Conservation (phyloP, 2,797 vertebrate species). For the Melanotaenia maccullochi region DNA sequence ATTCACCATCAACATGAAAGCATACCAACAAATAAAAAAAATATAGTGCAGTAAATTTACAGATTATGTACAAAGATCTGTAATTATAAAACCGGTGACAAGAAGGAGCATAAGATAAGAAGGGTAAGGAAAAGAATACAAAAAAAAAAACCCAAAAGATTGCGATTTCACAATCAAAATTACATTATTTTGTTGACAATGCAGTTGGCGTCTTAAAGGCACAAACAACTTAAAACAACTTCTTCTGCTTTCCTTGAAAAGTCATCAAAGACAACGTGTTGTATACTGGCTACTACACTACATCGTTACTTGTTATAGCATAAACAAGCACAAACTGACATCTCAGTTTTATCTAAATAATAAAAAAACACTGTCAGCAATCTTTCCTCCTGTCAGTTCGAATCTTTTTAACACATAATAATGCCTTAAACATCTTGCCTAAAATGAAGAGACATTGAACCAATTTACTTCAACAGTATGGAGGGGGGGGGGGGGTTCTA, state of each 20-base stretch:
- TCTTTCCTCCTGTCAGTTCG: not conserved
- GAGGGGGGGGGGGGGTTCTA: constrained; percentile 36
- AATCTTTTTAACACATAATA: not conserved
- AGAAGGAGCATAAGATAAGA: too few relatives aligned
- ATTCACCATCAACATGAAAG: too few relatives aligned
- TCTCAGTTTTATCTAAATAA: not conserved
- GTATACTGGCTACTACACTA: too few relatives aligned
- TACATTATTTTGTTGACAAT: too few relatives aligned
- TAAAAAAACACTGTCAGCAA: not conserved
- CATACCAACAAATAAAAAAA: too few relatives aligned
- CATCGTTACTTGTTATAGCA: not conserved
- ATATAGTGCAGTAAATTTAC: too few relatives aligned
- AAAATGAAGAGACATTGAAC: constrained; percentile 16
- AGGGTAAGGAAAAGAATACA: not conserved
- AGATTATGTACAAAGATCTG: too few relatives aligned
- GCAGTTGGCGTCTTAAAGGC: too few relatives aligned
- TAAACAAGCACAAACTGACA: not conserved
- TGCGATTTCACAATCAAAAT: not conserved
- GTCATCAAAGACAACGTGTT: not conserved
- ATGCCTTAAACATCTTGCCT: constrained; percentile 7
- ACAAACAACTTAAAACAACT: too few relatives aligned
- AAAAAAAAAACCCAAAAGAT: not conserved
- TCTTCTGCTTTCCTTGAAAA: too few relatives aligned
- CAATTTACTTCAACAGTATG: constrained; percentile 19
- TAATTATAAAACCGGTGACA: too few relatives aligned